These are phyloP conservation scores for Phaenicophaeus curvirostris DNA, from an alignment of 2,797 vertebrate species.

Conservation along the genomic window DNA sequence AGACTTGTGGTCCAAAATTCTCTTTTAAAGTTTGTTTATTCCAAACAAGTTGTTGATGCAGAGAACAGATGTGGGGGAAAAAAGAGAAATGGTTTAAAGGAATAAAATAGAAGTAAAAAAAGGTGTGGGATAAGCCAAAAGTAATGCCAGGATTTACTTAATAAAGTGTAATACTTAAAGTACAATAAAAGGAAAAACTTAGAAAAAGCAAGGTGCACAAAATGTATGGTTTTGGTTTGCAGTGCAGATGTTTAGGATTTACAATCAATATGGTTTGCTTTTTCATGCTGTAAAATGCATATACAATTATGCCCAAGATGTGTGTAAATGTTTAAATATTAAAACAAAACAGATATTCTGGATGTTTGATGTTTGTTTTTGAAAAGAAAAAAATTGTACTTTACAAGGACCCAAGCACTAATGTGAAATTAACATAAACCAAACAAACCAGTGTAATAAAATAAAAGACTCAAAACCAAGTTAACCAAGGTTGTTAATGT, in stretches of 20 bases:
- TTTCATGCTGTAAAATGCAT: conserved; percentile 63
- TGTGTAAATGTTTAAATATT: conserved; percentile 68
- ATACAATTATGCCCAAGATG: conserved; percentile 56
- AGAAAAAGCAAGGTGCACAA: conserved; percentile 49
- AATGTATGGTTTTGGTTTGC: conserved; percentile 36
- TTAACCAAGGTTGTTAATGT: conserved; percentile 63
- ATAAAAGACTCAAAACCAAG: conserved; percentile 60
- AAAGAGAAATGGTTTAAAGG: not conserved
- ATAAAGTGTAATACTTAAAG: conserved; percentile 6
- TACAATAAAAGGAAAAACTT: not conserved
- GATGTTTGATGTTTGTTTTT: conserved; percentile 54
- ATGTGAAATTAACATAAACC: conserved; percentile 69
- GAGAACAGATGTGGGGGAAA: not conserved
- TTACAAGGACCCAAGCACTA: conserved; percentile 47
- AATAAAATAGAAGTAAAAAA: not conserved
- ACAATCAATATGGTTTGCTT: conserved; percentile 63
- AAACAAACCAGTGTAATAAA: conserved; percentile 64
- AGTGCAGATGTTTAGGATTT: conserved; percentile 60
- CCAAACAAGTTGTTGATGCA: not conserved
- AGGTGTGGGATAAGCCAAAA: conserved; percentile 6
- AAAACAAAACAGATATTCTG: conserved; percentile 63
- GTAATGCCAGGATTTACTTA: conserved; percentile 5
- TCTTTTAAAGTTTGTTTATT: not conserved
- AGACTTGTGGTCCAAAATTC: not conserved
- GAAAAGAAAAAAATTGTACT: conserved; percentile 23